Evolutionary conservation across 1,140 invertebrate species (phyloP).

Genomic region (Hermatobates lingyangjiaoensis): DNA sequence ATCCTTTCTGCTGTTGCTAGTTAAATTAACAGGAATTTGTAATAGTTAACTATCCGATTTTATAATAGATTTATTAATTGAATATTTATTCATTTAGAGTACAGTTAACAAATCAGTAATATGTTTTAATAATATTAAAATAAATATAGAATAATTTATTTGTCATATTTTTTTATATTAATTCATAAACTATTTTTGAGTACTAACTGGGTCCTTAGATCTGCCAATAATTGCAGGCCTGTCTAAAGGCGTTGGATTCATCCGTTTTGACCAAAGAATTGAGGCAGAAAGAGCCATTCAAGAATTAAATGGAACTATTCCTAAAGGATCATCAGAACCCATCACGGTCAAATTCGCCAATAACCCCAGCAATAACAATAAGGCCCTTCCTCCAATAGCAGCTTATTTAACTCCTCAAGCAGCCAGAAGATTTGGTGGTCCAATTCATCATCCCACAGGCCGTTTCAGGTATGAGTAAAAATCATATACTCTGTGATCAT

Average conservation of each 20-base stretch:
- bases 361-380: slow-evolving; percentile 84
- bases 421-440: slow-evolving; percentile 67
- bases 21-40: no score
- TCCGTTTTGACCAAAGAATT: slow-evolving; percentile 91
- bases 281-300: slow-evolving; percentile 96
- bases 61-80: no score
- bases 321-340: slow-evolving; percentile 84
- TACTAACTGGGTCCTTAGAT: background rate
- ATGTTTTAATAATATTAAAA: no score
- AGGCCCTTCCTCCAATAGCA: slow-evolving; percentile 74
- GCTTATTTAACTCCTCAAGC: slow-evolving; percentile 75
- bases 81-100: no score
- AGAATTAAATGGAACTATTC: slow-evolving; percentile 92
- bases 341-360: slow-evolving; percentile 99
- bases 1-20: no score
- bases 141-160: no score
- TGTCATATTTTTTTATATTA: no score
- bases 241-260: slow-evolving; percentile 98
- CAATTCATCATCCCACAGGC: slow-evolving; percentile 79
- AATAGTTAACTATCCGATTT: no score
- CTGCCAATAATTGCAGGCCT: slow-evolving; percentile 12
- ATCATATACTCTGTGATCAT: no score
- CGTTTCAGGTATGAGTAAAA: slow-evolving; percentile 87
- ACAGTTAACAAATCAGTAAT: no score
- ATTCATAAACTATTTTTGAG: no score